Evolutionary conservation across 2,113 vertebrate genomes (phyloP), one percentile per base, ranked within the genome.

Genomic region (Amblyornis subalaris): DNA sequence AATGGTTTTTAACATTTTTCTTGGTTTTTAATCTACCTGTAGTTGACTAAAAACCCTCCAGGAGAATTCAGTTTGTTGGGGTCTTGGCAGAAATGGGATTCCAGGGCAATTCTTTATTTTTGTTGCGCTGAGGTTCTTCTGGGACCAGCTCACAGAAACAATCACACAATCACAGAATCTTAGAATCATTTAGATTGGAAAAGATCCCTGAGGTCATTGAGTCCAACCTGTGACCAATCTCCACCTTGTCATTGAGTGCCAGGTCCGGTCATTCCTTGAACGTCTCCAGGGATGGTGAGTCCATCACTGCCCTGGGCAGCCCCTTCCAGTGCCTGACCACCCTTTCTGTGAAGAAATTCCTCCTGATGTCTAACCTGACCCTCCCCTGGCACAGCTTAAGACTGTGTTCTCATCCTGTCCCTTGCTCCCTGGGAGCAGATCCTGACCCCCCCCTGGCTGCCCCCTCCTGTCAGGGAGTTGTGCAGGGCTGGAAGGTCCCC

Each of bases 401-500:
- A 4, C 18, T 33, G 6, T 36, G 7, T 45, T 26, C 21, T 47
- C 21, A 1, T 40, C 48, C 55, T 55, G 57, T 40, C 8, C 28
- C 31, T 42, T 22, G 21, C 48, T 62, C 29, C 23, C 40, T 29
- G 29, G 31, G 19, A 38, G 24, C 16, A 70, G 1, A 77, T 11
- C 33, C 38, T 0, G 3, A 36, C 2, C 36, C 4, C 23, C 10
- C 65, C 45, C 19, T 4, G 0, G n/a, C 54, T 77, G 40, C 29
- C 65, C 23, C 47, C 54, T 77, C 45, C 33, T 60, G 31, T 1
- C 53, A 76, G 71, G 72, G 33, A 51, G 11, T 1, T 67, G 62
- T 44, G 33, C 36, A 74, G 70, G 67, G 36, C 21, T 31, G 75
- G 13, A 44, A 36, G 61, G 21, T 2, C 12, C 36, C 48, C 45